Percentiles rank a stretch among this genome's conserved stretches.
phyloP scores from a whole-genome alignment of 37 sponge, comb jelly and placozoan genomes.

The Theonella swinhoei region DNA sequence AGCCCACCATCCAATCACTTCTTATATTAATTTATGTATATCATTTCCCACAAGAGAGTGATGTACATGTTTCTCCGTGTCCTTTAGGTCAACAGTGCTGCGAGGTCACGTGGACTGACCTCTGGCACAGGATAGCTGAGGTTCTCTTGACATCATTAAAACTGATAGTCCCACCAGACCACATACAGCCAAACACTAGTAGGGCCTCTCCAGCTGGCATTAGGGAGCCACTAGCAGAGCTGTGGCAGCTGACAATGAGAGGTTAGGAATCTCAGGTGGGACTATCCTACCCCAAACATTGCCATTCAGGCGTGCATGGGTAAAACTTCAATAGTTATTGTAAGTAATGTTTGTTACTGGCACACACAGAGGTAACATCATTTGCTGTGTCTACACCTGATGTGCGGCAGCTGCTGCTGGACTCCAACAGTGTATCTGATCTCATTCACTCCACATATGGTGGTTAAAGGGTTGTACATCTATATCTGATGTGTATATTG shows the following conservation, averaged over 20 bases:
- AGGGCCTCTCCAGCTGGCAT: constrained; percentile 24
- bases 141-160: background rate
- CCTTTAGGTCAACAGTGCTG: too few relatives aligned
- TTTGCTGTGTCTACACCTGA: background rate
- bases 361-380: background rate
- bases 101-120: background rate
- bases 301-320: background rate
- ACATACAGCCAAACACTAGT: background rate
- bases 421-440: background rate
- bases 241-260: constrained; percentile 33
- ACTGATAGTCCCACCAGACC: background rate
- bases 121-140: background rate
- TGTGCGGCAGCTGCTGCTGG: background rate
- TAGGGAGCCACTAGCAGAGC: constrained; percentile 21
- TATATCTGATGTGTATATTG: too few relatives aligned
- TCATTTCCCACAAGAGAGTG: background rate
- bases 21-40: background rate
- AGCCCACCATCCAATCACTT: background rate
- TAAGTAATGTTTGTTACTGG: too few relatives aligned
- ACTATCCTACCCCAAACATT: background rate
- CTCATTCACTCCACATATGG: too few relatives aligned
- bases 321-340: background rate
- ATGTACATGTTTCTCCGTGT: too few relatives aligned
- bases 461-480: too few relatives aligned
- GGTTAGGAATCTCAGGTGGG: background rate